Base-by-base conservation (phyloP, 1,140 invertebrate genomes). In the Ips nitidus region DNA sequence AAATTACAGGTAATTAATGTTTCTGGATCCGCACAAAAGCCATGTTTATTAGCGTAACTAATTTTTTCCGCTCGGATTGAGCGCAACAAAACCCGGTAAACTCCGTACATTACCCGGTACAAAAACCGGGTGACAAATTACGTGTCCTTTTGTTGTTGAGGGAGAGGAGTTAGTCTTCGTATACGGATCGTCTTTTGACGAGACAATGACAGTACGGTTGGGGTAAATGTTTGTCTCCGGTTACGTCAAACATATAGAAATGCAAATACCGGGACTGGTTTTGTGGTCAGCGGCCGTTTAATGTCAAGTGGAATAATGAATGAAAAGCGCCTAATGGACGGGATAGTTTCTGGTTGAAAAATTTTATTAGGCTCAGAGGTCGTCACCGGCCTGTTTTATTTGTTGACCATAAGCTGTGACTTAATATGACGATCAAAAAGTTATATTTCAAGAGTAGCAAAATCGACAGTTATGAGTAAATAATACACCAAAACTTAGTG, bases 281-380 rank as follows among this genome's bases (percentile, higher is more conserved):
- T 66, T 66, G 64, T 41, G 64, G 64, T 55, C 37, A 58, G 37
- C 40, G 64, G 43, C 53, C 64, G 55, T 58, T 66, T 66, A 66
- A 66, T 58, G 64, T 66, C 64, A 66, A 66, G 64, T 66, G 64
- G 64, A 66, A 66, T 66, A 66, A 66, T 65, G 52, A 52, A 22
- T 50, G 45, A 47, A 3, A 61, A 59, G 6, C 4, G 45, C 45
- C 45, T n/a, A n/a, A 47, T 4, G n/a, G 40, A 45, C 45, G 8
- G 50, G 3, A 37, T 53, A 41, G 52, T 47, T 66, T 66, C 50
- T 55, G 55, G 64, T 38, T 66, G 64, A 66, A 66, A 66, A 66
- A 57, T 66, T 66, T 66, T 66, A 66, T 66, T 66, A 57, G 64
- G 53, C 64, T 55, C 41, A 56, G 45, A 66, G 64, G 64, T 66